These are phyloP conservation scores for Bubalus kerabau DNA, from an alignment of 2,113 vertebrate species.

Conservation along the genomic window DNA sequence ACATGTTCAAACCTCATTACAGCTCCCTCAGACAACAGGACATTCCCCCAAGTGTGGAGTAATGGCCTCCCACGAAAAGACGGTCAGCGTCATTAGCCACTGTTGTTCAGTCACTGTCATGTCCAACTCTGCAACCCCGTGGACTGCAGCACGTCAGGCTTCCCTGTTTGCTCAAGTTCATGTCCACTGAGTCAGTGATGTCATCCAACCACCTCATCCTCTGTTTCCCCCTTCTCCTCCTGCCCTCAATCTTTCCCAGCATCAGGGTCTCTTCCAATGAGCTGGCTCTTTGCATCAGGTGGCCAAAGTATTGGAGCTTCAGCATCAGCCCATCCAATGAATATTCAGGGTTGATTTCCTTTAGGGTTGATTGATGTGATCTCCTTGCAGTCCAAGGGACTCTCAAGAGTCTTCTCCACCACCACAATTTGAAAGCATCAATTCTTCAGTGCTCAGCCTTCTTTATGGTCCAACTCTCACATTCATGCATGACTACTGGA, in stretches of 20 bases:
- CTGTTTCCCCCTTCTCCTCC: not conserved
- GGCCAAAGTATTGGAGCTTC: not conserved
- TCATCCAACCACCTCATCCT: not conserved
- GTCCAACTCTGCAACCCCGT: not conserved
- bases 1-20: not conserved
- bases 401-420: not conserved
- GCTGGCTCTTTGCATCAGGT: not conserved
- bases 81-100: not conserved
- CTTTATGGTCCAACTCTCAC: not conserved
- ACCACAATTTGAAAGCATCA: not conserved
- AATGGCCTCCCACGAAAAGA: not conserved
- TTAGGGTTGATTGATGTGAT: not conserved
- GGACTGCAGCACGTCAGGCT: accelerated
- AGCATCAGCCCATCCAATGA: not conserved
- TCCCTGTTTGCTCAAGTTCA: not conserved
- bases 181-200: not conserved
- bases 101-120: accelerated
- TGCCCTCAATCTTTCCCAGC: not conserved
- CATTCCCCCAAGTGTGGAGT: not conserved
- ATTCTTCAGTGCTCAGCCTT: not conserved
- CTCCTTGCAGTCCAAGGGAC: not conserved
- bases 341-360: not conserved
- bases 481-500: not conserved
- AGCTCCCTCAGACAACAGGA: not conserved
- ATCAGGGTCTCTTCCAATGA: not conserved